Conservation (phyloP, 2,113 vertebrate species). For the Ceyx margarethae region DNA sequence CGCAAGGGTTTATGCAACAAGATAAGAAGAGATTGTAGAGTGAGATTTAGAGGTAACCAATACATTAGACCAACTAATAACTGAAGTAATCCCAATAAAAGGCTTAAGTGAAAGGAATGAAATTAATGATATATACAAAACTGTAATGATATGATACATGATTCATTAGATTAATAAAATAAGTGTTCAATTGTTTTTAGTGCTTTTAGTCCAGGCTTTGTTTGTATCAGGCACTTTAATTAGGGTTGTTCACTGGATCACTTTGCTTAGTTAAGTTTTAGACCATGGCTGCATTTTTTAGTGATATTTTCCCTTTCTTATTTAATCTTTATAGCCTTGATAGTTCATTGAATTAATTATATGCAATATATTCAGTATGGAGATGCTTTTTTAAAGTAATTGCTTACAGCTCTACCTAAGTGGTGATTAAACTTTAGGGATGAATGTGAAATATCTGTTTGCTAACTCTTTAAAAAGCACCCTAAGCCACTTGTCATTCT, state of each 20-base stretch:
- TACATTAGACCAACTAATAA: slow-evolving; percentile 99
- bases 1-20: slow-evolving; percentile 99
- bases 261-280: slow-evolving; percentile 99
- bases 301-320: slow-evolving; percentile 92
- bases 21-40: slow-evolving; percentile 99
- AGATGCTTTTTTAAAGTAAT: slow-evolving; percentile 75
- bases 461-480: slow-evolving; percentile 13
- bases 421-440: slow-evolving; percentile 73
- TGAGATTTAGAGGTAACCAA: slow-evolving; percentile 98
- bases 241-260: slow-evolving; percentile 92
- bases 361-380: slow-evolving; percentile 79
- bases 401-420: slow-evolving; percentile 72
- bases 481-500: neutral
- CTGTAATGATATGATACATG: slow-evolving; percentile 99
- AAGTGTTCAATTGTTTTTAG: slow-evolving; percentile 92
- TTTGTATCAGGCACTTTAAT: slow-evolving; percentile 96
- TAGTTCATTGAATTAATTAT: slow-evolving; percentile 94
- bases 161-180: slow-evolving; percentile 99
- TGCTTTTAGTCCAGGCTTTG: slow-evolving; percentile 85
- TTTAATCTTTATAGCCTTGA: slow-evolving; percentile 94
- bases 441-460: slow-evolving; percentile 56
- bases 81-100: slow-evolving; percentile 99
- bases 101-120: slow-evolving; percentile 99
- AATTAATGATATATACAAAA: slow-evolving; percentile 99
- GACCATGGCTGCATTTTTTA: slow-evolving; percentile 87